phyloP scores from a whole-genome alignment of 2,113 vertebrate genomes.

The Sciurus niger region DNA sequence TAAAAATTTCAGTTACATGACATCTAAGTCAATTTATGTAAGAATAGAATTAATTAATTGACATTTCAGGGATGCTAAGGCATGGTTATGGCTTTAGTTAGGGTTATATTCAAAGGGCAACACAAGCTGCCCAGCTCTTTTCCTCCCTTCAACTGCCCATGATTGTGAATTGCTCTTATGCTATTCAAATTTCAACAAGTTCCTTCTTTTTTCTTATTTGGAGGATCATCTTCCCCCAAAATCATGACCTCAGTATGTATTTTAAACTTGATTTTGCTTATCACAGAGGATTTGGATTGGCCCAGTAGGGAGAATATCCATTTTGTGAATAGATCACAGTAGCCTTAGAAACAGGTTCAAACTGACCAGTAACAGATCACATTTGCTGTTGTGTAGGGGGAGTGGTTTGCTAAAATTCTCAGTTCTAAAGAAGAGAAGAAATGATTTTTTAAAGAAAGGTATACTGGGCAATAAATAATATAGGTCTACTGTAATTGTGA shows the following conservation, averaged over 20 bases:
- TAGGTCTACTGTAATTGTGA: slow-evolving; percentile 44
- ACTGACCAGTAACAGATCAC: neutral
- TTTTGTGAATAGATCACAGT: neutral
- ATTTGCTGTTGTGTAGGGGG: neutral
- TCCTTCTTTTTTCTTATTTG: neutral
- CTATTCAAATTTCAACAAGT: neutral
- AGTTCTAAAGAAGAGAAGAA: slow-evolving; percentile 40
- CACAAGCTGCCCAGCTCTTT: neutral
- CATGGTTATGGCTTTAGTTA: neutral
- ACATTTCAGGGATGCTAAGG: neutral
- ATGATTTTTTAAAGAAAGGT: slow-evolving; percentile 51
- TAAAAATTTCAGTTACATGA: neutral
- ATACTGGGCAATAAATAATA: slow-evolving; percentile 42
- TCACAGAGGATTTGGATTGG: neutral
- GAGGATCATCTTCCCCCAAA: neutral
- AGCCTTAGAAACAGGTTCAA: slow-evolving; percentile 47
- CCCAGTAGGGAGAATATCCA: neutral
- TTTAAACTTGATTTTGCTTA: neutral
- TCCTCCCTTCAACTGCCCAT: neutral
- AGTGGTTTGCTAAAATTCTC: neutral
- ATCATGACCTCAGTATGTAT: neutral
- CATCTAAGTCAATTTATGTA: neutral
- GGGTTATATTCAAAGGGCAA: neutral
- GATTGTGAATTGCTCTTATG: neutral
- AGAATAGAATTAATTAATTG: neutral